Evolutionary conservation across 2,113 vertebrate genomes (phyloP), one percentile per base, ranked within the genome.

Genomic region (Lucifuga dentata): DNA sequence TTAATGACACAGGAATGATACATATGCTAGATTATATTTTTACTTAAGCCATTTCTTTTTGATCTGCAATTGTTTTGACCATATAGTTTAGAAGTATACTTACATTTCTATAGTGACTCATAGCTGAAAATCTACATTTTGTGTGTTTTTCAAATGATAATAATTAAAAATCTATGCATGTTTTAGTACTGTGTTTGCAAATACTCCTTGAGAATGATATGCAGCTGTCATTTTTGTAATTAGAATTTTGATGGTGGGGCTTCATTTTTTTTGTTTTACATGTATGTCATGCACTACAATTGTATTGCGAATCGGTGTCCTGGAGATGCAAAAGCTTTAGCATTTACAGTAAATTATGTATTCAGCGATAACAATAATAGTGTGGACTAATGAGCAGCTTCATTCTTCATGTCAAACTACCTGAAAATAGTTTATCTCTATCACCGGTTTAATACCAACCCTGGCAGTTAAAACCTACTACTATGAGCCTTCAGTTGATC

Each of bases 401-500:
- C 2, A 12, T 5, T 16, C n/a, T n/a, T n/a, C n/a, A 46, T 60
- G n/a, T 17, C 39, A 40, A 53, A 69, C 35, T 40, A 1, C 23
- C 19, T 33, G 53, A 58, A 11, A 40, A 59, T 11, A 8, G 33
- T 59, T 29, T 66, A 49, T 29, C 7, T 29, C 3, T 29, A n/a
- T 29, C 35, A 11, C 16, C n/a, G 8, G 35, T 45, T 46, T 52
- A 38, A 57, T 52, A 24, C 8, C 26, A n/a, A n/a, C 39, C 7
- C 21, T 20, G 24, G 24, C 21, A 61, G 52, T 46, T 41, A 36
- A 52, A 62, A n/a, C 58, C 2, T 57, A 50, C 23, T 20, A 5
- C 43, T 66, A 39, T 40, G 20, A 59, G 44, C 60, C 33, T 3
- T 23, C 68, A 7, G 7, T 12, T 19, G 26, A 67, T 79, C 43